These are phyloP conservation scores for Pantherophis vulpinus DNA, from an alignment of 2,797 vertebrate species.

Conservation along the genomic window DNA sequence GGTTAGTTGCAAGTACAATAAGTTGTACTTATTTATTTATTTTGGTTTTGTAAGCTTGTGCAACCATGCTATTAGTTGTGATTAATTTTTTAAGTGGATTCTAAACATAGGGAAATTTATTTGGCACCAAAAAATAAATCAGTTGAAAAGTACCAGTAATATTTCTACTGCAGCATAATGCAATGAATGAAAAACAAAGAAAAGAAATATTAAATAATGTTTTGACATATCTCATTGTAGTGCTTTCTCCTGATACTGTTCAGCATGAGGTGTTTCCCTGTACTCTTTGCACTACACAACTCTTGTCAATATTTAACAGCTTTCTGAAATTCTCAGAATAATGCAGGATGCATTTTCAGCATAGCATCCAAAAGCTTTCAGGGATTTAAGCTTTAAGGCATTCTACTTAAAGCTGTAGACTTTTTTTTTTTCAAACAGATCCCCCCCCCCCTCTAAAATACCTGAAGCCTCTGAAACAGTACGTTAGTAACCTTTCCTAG, in stretches of 20 bases:
- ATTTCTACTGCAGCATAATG: neutral
- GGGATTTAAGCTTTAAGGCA: too few species aligned
- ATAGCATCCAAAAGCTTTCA: neutral
- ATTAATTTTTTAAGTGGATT: slow-evolving; percentile 2
- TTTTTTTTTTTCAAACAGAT: neutral
- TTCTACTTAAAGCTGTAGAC: neutral
- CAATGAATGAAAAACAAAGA: neutral
- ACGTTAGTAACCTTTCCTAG: neutral
- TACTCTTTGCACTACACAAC: neutral
- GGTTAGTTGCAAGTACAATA: neutral
- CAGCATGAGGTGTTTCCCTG: neutral
- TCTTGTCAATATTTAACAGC: neutral
- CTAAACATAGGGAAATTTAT: neutral
- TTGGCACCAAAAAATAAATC: neutral
- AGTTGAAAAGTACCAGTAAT: neutral
- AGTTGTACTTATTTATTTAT: slow-evolving; percentile 1
- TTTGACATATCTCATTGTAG: neutral
- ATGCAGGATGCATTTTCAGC: neutral
- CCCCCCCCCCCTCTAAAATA: neutral
- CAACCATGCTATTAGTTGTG: neutral
- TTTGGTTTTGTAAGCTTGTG: neutral
- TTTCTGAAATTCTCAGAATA: neutral
- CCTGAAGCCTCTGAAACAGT: neutral
- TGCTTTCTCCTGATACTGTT: neutral
- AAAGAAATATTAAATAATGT: neutral